Evolutionary conservation across 2,113 vertebrate genomes (phyloP), one percentile per base, ranked within the genome.

Genomic region (Sakesphorus luctuosus): DNA sequence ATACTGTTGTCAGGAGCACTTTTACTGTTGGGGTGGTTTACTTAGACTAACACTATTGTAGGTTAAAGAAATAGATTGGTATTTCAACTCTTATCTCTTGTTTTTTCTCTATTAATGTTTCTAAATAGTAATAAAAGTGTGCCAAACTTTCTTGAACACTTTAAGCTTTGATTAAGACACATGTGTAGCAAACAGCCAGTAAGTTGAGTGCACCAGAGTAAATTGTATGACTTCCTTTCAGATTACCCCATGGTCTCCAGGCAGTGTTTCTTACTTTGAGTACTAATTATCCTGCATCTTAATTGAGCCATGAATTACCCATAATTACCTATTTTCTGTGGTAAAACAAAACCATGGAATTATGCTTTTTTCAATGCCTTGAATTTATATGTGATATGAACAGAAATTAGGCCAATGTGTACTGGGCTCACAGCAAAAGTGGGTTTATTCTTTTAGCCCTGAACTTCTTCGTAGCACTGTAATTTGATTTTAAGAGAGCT

Each of bases 271-370:
- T 81, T 77, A 67, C 72, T 90, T 94, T 61, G 52, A 65, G 19
- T 71, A 49, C 24, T 91, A 94, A 94, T 96, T 93, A 88, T 94
- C 56, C 28, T 63, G 62, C 61, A 81, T 40, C 21, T 90, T 81
- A 90, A 91, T 26, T 92, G 90, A 95, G 68, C 44, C 28, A 56
- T 47, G n/a, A 93, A 72, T 95, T 96, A 72, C 62, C 11, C 18
- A 35, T 92, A 90, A 96, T 95, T 96, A 88, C 78, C 71, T 93
- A 36, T 92, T 96, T 96, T 95, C 65, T 38, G 8, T 47, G 47
- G 38, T 86, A 90, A 94, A 92, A 88, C 56, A 94, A 94, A 84
- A 46, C 36, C 38, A 53, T 92, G 40, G 88, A 93, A 94, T 95
- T 93, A 96, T 17, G n/a, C 2, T 86, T 56, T 83, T 72, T 92